A percentile compares a stretch with the other conserved stretches of the same genome.
Conservation (phyloP, 2,888 invertebrate species). For the Rhagonycha fulva region DNA sequence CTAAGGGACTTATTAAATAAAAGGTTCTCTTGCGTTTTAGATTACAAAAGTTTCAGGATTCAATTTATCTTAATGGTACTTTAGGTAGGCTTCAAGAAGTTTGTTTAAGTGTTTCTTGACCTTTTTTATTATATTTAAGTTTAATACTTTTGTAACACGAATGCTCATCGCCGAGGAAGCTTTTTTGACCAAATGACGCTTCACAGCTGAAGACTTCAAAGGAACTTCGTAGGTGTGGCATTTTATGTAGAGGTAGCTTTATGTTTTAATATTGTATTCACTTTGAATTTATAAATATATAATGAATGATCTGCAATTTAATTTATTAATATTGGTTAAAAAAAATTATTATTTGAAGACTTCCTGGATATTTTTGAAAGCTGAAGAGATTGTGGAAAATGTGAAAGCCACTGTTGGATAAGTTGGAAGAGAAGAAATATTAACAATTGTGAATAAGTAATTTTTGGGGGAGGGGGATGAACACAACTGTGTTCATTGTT, state of each 20-base stretch:
- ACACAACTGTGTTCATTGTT: too few species aligned
- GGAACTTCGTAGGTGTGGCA: background rate
- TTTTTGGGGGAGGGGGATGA: too few species aligned
- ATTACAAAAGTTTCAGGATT: constrained; percentile 23
- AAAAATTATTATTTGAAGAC: too few species aligned
- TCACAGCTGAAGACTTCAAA: constrained; percentile 17
- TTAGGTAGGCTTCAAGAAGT: constrained; percentile 31
- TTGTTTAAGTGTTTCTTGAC: constrained; percentile 33
- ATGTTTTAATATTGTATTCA: background rate
- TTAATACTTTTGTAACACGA: background rate
- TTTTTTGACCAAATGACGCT: constrained; percentile 19
- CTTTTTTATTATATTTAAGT: background rate
- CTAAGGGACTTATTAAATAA: constrained; percentile 76
- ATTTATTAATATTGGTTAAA: background rate
- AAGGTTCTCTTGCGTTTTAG: constrained; percentile 15
- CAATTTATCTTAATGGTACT: constrained; percentile 21
- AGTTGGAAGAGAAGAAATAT: too few species aligned
- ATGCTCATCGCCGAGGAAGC: background rate
- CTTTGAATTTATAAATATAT: background rate
- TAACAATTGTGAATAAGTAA: too few species aligned
- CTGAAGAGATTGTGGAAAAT: too few species aligned
- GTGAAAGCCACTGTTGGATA: too few species aligned
- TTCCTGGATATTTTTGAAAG: too few species aligned
- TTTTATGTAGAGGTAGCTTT: background rate
- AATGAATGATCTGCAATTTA: background rate